Base-by-base conservation (phyloP, 1,140 invertebrate species). In the Diabrotica undecimpunctata region DNA sequence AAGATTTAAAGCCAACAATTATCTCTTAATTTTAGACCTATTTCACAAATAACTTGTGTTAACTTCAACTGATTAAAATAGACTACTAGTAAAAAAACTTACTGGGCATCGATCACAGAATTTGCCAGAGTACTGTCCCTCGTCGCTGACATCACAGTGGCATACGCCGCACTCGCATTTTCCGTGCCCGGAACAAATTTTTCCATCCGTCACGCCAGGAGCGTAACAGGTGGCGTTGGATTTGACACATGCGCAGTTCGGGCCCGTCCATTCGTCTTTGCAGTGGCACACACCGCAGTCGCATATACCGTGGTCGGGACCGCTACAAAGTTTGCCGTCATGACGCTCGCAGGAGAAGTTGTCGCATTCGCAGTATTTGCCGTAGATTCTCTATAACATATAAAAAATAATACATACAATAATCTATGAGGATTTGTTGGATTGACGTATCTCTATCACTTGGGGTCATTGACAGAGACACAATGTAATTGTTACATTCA, bases 331-430 rank as follows among this genome's bases (percentile, higher is more conserved):
- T 50, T 80, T 70, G 3, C 79, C 83, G 55, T 84, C 79, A 72
- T 82, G 80, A 51, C 85, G 81, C 61, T 86, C 83, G 72, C 90
- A 92, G 36, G 84, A 86, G 72, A 88, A 89, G 72, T 89, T 85
- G 76, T 92, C 87, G 75, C 90, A 93, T 74, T 93, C 83, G 74
- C 91, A 93, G 75, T 81, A 91, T 25, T 80, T 78, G 2, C 90
- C 90, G 53, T 81, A 84, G 46, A 83, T 70, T 39, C 60, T 35
- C 69, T 70, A 46, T 4, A 46, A 46, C 1, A 25, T 4, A 25
- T 1, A 25, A 25, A 25, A 25, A 1, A 25, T 2, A 2, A 25
- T 25, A 25, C 25, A 25, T 25, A 25, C 1, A 4, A 25, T 25
- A 25, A 25, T 25, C 25, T 4, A 25, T 4, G 4, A 25, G 1